Base-by-base conservation (phyloP, 2,797 vertebrate genomes). In the Halcyon smyrnensis region DNA sequence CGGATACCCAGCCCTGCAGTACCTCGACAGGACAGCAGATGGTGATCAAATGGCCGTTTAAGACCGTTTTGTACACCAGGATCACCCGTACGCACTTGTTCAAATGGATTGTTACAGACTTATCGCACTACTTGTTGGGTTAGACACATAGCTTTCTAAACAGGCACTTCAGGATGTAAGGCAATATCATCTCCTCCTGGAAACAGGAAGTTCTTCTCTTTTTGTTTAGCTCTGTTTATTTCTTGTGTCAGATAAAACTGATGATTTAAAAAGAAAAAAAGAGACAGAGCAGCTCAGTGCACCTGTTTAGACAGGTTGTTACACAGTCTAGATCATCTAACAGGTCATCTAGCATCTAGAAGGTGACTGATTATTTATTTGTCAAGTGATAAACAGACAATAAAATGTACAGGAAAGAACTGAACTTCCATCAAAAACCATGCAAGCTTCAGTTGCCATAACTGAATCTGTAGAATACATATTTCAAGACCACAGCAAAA, bases 21-120 rank as follows among this genome's bases (percentile, higher is more conserved):
- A 71, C 88, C 57, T 16, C 19, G 20, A 2, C 45, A 39, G 9
- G 30, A 84, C 97, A 86, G 96, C 93, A 97, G 97, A 39, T 95
- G 97, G 97, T 68, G 88, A 79, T 50, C 75, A 32, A 53, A n/a
- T 48, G 89, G 90, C 53, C 88, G 3, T 9, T 36, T 8, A 57
- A 57, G 43, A 11, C 12, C 15, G 4, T 71, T 27, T 23, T 3
- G 43, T 25, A n/a, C 59, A 4, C 13, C 24, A 1, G 36, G 5
- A 3, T 17, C 21, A 28, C 51, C 28, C 18, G 8, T 5, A 2
- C 15, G 9, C 8, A 1, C 34, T 11, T 36, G 8, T 8, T 18
- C 13, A 8, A 57, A 25, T 0, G 25, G 46, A 39, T 11, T 11
- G n/a, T 57, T 56, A 3, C 68, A 32, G 48, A 32, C 7, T 13